phyloP scores from a whole-genome alignment of 2,888 invertebrate genomes.

The Eurois occulta region DNA sequence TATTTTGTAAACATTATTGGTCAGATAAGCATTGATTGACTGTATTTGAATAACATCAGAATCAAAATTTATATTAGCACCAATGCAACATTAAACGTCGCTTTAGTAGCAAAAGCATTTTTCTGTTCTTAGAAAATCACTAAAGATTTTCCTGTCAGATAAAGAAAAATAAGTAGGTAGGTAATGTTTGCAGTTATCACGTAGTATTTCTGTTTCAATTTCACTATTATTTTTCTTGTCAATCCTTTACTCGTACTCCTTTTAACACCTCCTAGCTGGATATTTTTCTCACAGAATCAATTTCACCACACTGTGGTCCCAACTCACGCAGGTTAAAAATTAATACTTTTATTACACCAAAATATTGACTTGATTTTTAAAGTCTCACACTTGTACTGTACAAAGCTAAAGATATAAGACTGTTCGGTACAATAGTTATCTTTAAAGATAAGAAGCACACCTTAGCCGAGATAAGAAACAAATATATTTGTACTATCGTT shows the following conservation, averaged over 20 bases:
- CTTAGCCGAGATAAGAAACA: conserved; percentile 78
- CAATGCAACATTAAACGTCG: not conserved
- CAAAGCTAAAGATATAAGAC: conserved; percentile 38
- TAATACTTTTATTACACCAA: conserved; percentile 26
- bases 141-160: conserved; percentile 41
- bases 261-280: not conserved
- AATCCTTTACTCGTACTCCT: not conserved
- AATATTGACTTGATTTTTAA: conserved; percentile 42
- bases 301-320: not conserved
- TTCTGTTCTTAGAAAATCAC: conserved; percentile 7
- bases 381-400: conserved; percentile 24
- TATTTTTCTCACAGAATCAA: not conserved
- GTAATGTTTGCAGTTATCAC: conserved; percentile 37
- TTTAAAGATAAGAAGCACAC: conserved; percentile 76
- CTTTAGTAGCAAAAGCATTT: not conserved
- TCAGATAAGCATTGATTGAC: not conserved
- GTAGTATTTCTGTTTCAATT: not conserved
- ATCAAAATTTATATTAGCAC: not conserved
- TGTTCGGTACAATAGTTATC: conserved; percentile 67
- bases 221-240: conserved; percentile 1
- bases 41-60: not conserved
- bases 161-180: conserved; percentile 41
- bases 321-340: not conserved
- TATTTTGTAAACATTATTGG: not conserved
- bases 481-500: conserved; percentile 66